Evolutionary conservation across 1,140 invertebrate species (phyloP).

Genomic region (Temnothorax curvispinosus): DNA sequence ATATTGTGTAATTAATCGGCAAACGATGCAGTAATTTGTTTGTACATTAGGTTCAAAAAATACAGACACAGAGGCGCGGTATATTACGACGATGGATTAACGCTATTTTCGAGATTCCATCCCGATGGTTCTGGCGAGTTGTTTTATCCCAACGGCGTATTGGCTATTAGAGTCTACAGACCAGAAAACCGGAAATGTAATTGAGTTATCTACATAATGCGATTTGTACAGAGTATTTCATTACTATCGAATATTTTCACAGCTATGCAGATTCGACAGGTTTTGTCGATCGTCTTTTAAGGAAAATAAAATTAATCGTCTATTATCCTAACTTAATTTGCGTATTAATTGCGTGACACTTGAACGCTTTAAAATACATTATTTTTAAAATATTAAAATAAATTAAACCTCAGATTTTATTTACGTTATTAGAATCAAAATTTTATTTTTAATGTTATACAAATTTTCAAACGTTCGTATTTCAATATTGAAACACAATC

Average conservation of each 20-base stretch:
- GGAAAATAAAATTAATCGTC: neutral
- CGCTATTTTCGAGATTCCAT: constrained; percentile 66
- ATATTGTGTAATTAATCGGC: constrained; percentile 28
- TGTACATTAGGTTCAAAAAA: constrained; percentile 62
- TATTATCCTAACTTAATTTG: constrained; percentile 2
- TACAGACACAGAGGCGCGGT: neutral
- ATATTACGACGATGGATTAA: constrained; percentile 68
- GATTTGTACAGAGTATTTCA: constrained; percentile 1
- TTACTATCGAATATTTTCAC: neutral
- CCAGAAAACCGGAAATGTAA: constrained; percentile 76
- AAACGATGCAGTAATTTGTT: constrained; percentile 5
- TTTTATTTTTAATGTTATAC: neutral
- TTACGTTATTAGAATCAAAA: neutral
- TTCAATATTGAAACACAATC: neutral
- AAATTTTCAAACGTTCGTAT: neutral
- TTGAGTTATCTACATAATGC: constrained; percentile 36
- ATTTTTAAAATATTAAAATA: neutral
- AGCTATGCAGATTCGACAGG: neutral
- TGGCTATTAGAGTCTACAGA: constrained; percentile 65
- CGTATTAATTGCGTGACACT: neutral
- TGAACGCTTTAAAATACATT: neutral
- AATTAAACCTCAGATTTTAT: neutral
- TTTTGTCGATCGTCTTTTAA: neutral
- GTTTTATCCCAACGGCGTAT: constrained; percentile 74
- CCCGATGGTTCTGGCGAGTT: constrained; percentile 63